Percentiles rank a stretch among this genome's conserved stretches.
These are phyloP conservation scores for Tenrec ecaudatus DNA, from an alignment of 2,113 vertebrate genomes.

Conservation along the genomic window DNA sequence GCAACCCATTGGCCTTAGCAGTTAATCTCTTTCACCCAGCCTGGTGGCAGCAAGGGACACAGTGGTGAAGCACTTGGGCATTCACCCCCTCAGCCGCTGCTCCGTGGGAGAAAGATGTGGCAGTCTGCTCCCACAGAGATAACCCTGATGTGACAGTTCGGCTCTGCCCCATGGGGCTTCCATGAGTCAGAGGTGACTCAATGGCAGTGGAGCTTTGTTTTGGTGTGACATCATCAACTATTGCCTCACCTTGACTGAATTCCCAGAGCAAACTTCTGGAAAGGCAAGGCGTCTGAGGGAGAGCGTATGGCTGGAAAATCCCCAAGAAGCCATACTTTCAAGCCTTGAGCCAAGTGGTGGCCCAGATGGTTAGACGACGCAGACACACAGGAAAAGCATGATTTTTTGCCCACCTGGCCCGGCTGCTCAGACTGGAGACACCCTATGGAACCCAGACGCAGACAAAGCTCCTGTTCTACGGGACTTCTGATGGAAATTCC, in stretches of 20 bases:
- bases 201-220: not conserved
- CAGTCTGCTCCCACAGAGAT: too few relatives aligned
- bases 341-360: not conserved
- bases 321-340: conserved; percentile 6
- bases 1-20: not conserved
- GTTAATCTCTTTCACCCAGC: not conserved
- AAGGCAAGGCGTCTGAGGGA: conserved; percentile 53
- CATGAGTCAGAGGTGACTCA: not conserved
- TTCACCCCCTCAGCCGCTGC: not conserved
- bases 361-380: conserved; percentile 4
- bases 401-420: conserved; percentile 11
- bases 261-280: conserved; percentile 67
- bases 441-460: conserved; percentile 9
- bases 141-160: not conserved
- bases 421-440: conserved; percentile 32
- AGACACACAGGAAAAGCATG: conserved; percentile 7
- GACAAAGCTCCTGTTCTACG: conserved; percentile 58
- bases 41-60: not conserved
- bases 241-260: conserved; percentile 51
- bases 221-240: conserved; percentile 8
- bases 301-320: not conserved
- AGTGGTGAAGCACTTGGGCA: not conserved
- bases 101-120: not conserved
- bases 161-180: not conserved
- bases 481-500: conserved; percentile 68